A percentile compares a stretch with the other conserved stretches of the same genome.
Evolutionary conservation across 2,888 invertebrate species (phyloP).

Genomic region (Chrysodeixis includens): DNA sequence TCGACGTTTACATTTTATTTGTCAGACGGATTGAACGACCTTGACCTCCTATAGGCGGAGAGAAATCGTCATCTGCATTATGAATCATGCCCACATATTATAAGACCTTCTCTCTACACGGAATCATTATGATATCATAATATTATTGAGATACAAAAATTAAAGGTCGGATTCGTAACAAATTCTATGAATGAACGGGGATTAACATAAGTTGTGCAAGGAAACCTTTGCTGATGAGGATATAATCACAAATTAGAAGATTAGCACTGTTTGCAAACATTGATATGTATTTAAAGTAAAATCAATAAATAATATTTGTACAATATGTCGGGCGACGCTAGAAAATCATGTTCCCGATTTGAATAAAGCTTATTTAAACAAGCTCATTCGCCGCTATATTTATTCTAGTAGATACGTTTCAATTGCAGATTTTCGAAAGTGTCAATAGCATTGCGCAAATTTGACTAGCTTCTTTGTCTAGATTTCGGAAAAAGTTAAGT

Average conservation of each 20-base stretch:
- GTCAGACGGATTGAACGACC: slow-evolving; percentile 74
- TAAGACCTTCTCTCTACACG: slow-evolving; percentile 48
- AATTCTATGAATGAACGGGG: slow-evolving; percentile 12
- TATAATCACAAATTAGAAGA: slow-evolving; percentile 26
- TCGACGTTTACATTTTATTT: slow-evolving; percentile 52
- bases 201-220: neutral
- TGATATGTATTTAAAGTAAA: slow-evolving; percentile 42
- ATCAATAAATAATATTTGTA: slow-evolving; percentile 51
- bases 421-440: slow-evolving; percentile 86
- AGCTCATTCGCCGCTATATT: slow-evolving; percentile 74
- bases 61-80: slow-evolving; percentile 83
- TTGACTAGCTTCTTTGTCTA: slow-evolving; percentile 74
- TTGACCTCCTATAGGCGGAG: slow-evolving; percentile 78
- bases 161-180: slow-evolving; percentile 38
- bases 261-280: slow-evolving; percentile 23
- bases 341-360: slow-evolving; percentile 58
- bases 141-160: slow-evolving; percentile 21
- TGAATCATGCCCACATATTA: slow-evolving; percentile 58
- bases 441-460: slow-evolving; percentile 81
- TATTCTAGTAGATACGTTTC: slow-evolving; percentile 75
- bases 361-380: slow-evolving; percentile 68
- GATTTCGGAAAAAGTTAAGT: slow-evolving; percentile 69
- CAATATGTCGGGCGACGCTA: slow-evolving; percentile 44
- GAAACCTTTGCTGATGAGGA: slow-evolving; percentile 14
- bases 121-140: slow-evolving; percentile 51